These are phyloP conservation scores for Heliconius aoede DNA, from an alignment of 2,888 invertebrate species.

Conservation along the genomic window DNA sequence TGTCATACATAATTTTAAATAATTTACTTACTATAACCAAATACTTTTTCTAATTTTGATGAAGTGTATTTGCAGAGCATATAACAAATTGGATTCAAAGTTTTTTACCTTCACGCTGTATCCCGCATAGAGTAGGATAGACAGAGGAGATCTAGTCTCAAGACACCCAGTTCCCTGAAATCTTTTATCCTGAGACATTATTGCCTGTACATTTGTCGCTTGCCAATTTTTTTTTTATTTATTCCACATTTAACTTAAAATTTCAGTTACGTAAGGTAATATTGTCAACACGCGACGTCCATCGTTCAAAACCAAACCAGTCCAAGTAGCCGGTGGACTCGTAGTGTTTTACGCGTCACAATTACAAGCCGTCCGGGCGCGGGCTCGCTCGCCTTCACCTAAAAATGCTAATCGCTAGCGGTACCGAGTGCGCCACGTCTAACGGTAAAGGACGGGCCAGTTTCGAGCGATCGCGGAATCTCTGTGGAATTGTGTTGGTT, in stretches of 20 bases:
- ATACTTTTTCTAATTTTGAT: not conserved
- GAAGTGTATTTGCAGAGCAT: no score
- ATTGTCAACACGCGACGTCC: not conserved
- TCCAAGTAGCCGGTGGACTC: not conserved
- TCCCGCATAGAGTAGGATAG: no score
- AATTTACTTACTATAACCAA: not conserved
- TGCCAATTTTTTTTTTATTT: not conserved
- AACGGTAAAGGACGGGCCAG: constrained; percentile 64
- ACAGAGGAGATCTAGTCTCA: no score
- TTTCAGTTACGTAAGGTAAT: not conserved
- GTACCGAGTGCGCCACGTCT: constrained; percentile 56
- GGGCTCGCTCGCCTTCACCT: constrained; percentile 75
- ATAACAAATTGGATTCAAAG: no score
- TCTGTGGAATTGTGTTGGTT: constrained; percentile 1
- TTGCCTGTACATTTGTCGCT: not conserved
- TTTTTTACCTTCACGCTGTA: no score
- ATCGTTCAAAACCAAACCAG: not conserved
- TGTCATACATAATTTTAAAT: not conserved
- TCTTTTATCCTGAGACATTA: no score
- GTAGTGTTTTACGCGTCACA: constrained; percentile 37
- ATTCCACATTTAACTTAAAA: not conserved
- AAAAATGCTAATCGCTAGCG: constrained; percentile 69
- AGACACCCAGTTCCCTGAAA: no score
- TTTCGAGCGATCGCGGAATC: constrained; percentile 26
- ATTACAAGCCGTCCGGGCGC: constrained; percentile 47